phyloP scores from a whole-genome alignment of 37 sponge, comb jelly and placozoan genomes.

The Petrosia ficiformis region DNA sequence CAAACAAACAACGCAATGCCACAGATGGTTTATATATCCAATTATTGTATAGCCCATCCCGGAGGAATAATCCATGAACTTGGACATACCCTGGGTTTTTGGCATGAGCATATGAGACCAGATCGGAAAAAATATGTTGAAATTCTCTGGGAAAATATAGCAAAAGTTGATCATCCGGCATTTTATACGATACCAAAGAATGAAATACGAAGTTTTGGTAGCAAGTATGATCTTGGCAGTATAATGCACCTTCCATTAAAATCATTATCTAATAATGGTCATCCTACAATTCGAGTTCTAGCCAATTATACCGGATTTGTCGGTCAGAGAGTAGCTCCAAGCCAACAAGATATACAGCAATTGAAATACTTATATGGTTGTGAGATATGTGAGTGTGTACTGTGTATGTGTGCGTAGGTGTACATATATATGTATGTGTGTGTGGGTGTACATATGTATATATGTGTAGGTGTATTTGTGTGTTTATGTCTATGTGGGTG shows the following conservation, averaged over 20 bases:
- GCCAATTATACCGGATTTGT: slow-evolving; percentile 16
- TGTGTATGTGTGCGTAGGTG: not conserved
- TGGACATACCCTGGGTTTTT: not conserved
- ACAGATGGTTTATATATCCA: not conserved
- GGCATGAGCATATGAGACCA: slow-evolving; percentile 5
- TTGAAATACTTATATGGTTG: slow-evolving; percentile 16
- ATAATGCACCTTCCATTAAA: slow-evolving; percentile 47
- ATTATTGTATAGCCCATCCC: not conserved
- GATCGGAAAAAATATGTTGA: slow-evolving; percentile 4
- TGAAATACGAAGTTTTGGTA: slow-evolving; percentile 6
- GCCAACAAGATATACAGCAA: slow-evolving; percentile 15
- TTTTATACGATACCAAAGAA: not conserved
- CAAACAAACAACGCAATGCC: not conserved
- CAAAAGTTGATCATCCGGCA: too few species aligned
- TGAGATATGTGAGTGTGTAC: not conserved
- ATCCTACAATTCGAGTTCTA: slow-evolving; percentile 19
- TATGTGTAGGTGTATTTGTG: too few species aligned
- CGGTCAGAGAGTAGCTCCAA: slow-evolving; percentile 40
- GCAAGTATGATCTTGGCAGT: slow-evolving; percentile 27
- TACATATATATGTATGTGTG: too few species aligned
- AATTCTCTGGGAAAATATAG: slow-evolving; percentile 1
- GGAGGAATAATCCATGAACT: not conserved
- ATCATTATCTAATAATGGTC: slow-evolving; percentile 17
- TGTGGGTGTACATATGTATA: too few species aligned
- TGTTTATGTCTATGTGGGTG: too few species aligned